Evolutionary conservation across 2,888 invertebrate species (phyloP).

Genomic region (Boloria selene): DNA sequence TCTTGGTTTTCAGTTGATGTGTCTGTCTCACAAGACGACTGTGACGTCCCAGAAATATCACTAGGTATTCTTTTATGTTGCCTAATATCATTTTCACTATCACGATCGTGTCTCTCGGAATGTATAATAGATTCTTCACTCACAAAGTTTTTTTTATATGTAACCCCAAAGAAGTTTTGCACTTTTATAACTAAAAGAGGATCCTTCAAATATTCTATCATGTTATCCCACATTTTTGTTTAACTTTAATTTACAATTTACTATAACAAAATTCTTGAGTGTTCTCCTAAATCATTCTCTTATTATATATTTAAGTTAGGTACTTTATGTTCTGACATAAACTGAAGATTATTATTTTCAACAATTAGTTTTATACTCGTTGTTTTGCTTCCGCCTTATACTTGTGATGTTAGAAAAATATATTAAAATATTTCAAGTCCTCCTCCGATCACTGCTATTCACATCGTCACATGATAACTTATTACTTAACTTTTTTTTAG

Average conservation of each 20-base stretch:
- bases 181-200: slow-evolving; percentile 89
- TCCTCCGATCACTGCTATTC: too few relatives aligned
- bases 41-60: slow-evolving; percentile 67
- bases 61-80: slow-evolving; percentile 69
- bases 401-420: too few relatives aligned
- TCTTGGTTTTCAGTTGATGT: slow-evolving; percentile 62
- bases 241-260: background rate
- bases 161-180: slow-evolving; percentile 90
- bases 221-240: slow-evolving; percentile 67
- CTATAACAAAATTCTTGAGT: too few relatives aligned
- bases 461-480: too few relatives aligned
- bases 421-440: too few relatives aligned
- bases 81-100: slow-evolving; percentile 57
- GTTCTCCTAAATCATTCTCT: too few relatives aligned
- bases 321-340: too few relatives aligned
- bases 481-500: too few relatives aligned
- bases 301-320: too few relatives aligned
- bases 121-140: slow-evolving; percentile 56
- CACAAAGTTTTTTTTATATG: slow-evolving; percentile 64
- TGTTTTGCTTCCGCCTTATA: too few relatives aligned
- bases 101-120: slow-evolving; percentile 55
- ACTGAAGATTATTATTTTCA: too few relatives aligned
- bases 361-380: too few relatives aligned
- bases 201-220: slow-evolving; percentile 87
- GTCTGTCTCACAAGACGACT: slow-evolving; percentile 69